A percentile compares a stretch with the other conserved stretches of the same genome.
Conservation (phyloP, 2,888 invertebrate genomes). For the Heteromyza rotundicornis region DNA sequence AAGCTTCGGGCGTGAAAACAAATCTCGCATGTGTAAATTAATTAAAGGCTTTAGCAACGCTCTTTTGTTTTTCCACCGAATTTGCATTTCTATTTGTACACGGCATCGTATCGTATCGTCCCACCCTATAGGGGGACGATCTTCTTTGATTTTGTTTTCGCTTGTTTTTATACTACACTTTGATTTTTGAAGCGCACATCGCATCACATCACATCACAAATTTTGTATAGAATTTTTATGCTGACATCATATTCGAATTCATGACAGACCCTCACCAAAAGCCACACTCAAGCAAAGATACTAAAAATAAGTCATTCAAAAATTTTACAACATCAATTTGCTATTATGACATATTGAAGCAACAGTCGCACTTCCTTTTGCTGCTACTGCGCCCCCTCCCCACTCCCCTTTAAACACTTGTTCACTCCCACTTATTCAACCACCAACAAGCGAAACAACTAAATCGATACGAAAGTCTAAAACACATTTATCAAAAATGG, state of each 20-base stretch:
- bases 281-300: too few species aligned
- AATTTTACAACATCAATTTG: conserved; percentile 15
- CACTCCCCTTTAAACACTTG: neutral
- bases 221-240: too few species aligned
- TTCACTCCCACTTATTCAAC: too few species aligned
- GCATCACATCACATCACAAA: too few species aligned
- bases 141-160: too few species aligned
- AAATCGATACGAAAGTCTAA: conserved; percentile 39
- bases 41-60: conserved; percentile 29
- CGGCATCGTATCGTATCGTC: too few species aligned
- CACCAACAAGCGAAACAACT: too few species aligned
- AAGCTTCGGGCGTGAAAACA: conserved; percentile 12
- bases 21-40: conserved; percentile 34
- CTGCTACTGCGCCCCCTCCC: neutral
- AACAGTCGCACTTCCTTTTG: neutral
- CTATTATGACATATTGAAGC: conserved; percentile 13
- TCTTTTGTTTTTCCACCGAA: neutral
- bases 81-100: neutral
- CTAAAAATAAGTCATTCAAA: too few species aligned
- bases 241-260: too few species aligned
- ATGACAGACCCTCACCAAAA: too few species aligned
- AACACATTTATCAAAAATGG: conserved; percentile 49
- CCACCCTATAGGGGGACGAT: too few species aligned
- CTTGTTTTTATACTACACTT: neutral
- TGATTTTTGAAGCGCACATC: neutral